A percentile compares a stretch with the other conserved stretches of the same genome.
Evolutionary conservation across 2,888 invertebrate species (phyloP).

Genomic region (Trisateles emortualis): DNA sequence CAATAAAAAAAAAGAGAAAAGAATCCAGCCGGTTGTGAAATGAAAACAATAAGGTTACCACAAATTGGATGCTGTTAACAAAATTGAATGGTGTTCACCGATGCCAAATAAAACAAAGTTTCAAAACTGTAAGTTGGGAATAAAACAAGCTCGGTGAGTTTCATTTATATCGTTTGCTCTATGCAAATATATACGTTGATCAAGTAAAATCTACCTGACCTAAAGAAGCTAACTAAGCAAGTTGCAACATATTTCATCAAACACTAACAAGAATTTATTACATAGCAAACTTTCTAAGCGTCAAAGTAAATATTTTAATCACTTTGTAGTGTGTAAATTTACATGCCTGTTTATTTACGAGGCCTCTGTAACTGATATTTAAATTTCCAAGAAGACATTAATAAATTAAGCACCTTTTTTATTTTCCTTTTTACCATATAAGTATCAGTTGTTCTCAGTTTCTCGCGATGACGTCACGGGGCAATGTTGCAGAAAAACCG

Average conservation of each 20-base stretch:
- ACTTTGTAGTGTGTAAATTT: slow-evolving; percentile 6
- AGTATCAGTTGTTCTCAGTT: slow-evolving; percentile 59
- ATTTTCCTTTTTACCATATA: slow-evolving; percentile 59
- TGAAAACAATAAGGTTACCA: slow-evolving; percentile 46
- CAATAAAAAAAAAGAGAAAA: slow-evolving; percentile 56
- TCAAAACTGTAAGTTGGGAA: neutral
- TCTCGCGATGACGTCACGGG: slow-evolving; percentile 71
- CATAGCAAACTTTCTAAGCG: slow-evolving; percentile 14
- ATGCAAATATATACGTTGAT: slow-evolving; percentile 2
- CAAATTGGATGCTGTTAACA: slow-evolving; percentile 44
- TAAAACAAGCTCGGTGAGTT: neutral
- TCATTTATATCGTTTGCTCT: neutral
- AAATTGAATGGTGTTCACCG: slow-evolving; percentile 24
- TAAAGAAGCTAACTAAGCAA: slow-evolving; percentile 4
- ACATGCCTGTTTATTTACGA: slow-evolving; percentile 18
- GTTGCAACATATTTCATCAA: slow-evolving; percentile 1
- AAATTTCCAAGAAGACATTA: slow-evolving; percentile 43
- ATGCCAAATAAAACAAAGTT: neutral
- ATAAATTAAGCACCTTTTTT: slow-evolving; percentile 51
- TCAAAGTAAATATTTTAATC: slow-evolving; percentile 1
- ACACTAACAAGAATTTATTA: slow-evolving; percentile 9
- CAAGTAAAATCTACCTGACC: slow-evolving; percentile 8
- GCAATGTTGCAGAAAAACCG: slow-evolving; percentile 75
- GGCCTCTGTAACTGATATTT: slow-evolving; percentile 24
- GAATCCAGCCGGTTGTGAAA: slow-evolving; percentile 48